phyloP scores from a whole-genome alignment of 2,113 vertebrate species.

The Lepus timidus region DNA sequence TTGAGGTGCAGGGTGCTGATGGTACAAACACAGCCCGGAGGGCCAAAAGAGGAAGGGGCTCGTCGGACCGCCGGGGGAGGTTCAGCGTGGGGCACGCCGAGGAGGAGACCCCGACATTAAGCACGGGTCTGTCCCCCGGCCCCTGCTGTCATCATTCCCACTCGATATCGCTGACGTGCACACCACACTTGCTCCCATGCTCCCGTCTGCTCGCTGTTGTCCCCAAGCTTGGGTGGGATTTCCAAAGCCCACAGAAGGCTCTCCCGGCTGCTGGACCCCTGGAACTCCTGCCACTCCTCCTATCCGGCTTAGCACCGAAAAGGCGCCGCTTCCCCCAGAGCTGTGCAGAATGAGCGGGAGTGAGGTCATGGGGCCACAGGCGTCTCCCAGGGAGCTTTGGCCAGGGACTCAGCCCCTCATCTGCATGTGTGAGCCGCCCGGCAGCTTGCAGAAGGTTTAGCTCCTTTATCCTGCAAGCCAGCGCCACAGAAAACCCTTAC shows the following conservation, averaged over 20 bases:
- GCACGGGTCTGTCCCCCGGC: too few relatives aligned
- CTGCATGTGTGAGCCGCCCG: slow-evolving; percentile 21
- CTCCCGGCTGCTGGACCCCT: not conserved
- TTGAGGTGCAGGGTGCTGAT: not conserved
- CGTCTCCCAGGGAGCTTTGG: not conserved
- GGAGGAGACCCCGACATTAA: not conserved
- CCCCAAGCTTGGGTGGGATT: not conserved
- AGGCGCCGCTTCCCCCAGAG: not conserved
- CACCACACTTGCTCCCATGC: fast-evolving
- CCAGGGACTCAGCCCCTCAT: not conserved
- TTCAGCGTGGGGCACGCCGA: fast-evolving
- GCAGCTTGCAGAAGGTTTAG: not conserved
- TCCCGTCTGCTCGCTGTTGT: not conserved
- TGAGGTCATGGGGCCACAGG: fast-evolving
- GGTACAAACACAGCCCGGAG: fast-evolving
- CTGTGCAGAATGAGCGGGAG: not conserved
- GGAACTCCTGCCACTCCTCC: not conserved
- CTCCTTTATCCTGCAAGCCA: not conserved
- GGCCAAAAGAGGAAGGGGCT: not conserved
- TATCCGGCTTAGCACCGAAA: not conserved
- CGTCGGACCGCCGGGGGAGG: fast-evolving
- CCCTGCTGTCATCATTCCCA: not conserved
- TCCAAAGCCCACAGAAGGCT: not conserved
- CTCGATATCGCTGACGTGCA: fast-evolving
- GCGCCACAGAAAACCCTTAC: not conserved